Evolutionary conservation across 2,888 invertebrate genomes (phyloP), one percentile per base, ranked within the genome.

Genomic region (Noctua comes): DNA sequence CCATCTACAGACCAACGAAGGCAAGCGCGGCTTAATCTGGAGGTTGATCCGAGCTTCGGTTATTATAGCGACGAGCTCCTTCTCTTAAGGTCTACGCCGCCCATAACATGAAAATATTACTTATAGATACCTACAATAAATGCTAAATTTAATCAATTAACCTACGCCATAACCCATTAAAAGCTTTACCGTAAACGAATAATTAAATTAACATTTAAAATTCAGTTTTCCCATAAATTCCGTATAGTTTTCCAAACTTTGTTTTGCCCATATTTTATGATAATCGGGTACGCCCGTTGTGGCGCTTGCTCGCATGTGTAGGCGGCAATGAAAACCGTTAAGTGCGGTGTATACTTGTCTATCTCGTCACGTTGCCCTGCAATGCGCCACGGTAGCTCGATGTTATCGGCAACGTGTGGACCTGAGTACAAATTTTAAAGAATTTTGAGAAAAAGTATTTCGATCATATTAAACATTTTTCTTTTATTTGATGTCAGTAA

Each of bases 291-390:
- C 64, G 6, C 57, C 16, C 48, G 43, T n/a, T 43, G 27, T 11
- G 18, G 57, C 7, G 62, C 43, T 68, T 18, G 73, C 13, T 64
- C 62, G n/a, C 27, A 43, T 43, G 66, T 73, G 64, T 72, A 21
- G n/a, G 48, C 27, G 57, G 65, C 57, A 68, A 62, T 74, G 36
- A 51, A 69, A 51, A 21, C 24, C 13, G 24, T 31, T 21, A 54
- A 64, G 65, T 16, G 65, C 72, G 18, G 65, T 77, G 73, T 75
- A 48, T 36, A 85, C 27, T 86, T 76, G 76, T 64, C 64, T 71
- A 46, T 79, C 75, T 78, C 31, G 66, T 74, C 85, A 80, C 86
- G 80, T 78, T 40, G 65, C 57, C 8, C 86, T 86, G 84, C 84
- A 86, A 77, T 86, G 86, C 84, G 86, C 46, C 62, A 84, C 76